These are phyloP conservation scores for Temnothorax nylanderi DNA, from an alignment of 1,140 invertebrate species.

Conservation along the genomic window DNA sequence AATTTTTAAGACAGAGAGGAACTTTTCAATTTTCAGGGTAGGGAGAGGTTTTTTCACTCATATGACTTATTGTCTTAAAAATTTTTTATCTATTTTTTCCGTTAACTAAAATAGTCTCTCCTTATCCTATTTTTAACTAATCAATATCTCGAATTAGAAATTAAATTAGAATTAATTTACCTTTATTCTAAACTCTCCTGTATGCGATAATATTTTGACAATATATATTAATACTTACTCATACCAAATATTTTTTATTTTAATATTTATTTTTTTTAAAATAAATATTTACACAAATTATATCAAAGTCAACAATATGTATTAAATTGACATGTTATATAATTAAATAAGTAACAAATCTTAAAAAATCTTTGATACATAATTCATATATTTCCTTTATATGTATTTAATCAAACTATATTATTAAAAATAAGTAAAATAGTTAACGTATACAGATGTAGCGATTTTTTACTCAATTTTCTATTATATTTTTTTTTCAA, in stretches of 20 bases:
- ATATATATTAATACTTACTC: too few species aligned
- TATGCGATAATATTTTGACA: too few species aligned
- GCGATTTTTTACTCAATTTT: neutral
- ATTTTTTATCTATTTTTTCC: too few species aligned
- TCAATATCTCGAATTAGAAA: neutral
- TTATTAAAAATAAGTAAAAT: neutral
- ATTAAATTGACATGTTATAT: neutral
- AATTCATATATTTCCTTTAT: neutral
- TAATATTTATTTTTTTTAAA: neutral
- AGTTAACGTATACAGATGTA: neutral
- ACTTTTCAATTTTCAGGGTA: too few species aligned
- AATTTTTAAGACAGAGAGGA: too few species aligned
- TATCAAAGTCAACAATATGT: neutral
- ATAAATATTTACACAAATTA: neutral
- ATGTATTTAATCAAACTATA: neutral
- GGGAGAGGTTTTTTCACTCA: too few species aligned
- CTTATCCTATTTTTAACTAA: neutral
- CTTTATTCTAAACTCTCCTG: too few species aligned
- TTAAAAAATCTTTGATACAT: too few species aligned
- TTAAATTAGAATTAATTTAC: too few species aligned
- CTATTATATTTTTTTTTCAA: neutral
- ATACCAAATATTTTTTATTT: neutral
- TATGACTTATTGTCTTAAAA: too few species aligned
- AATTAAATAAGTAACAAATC: neutral
- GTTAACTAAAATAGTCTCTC: too few species aligned